Evolutionary conservation across 2,797 vertebrate species (phyloP).

Genomic region (Smutsia gigantea): DNA sequence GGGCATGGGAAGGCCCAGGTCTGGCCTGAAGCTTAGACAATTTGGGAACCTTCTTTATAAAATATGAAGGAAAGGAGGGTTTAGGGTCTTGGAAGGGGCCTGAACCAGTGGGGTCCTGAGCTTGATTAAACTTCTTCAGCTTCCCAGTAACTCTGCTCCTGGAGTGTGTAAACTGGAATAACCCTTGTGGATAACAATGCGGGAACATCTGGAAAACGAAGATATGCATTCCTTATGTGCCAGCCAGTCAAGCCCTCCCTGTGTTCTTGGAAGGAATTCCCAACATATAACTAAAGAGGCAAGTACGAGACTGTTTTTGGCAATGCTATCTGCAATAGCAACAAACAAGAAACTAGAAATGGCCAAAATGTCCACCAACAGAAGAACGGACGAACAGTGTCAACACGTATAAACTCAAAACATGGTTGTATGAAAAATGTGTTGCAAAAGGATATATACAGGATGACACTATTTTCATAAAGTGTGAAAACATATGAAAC

Average conservation of each 20-base stretch:
- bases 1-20: neutral
- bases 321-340: neutral
- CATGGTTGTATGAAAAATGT: neutral
- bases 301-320: neutral
- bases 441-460: neutral
- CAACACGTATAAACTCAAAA: neutral
- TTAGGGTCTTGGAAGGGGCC: neutral
- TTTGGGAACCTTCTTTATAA: neutral
- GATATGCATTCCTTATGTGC: neutral
- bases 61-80: neutral
- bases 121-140: neutral
- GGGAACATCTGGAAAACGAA: neutral
- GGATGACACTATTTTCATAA: neutral
- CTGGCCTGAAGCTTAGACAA: neutral
- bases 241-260: neutral
- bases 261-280: neutral
- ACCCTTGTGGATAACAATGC: neutral
- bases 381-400: neutral
- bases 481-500: neutral
- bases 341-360: neutral
- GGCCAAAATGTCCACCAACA: neutral
- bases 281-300: neutral
- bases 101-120: neutral
- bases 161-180: neutral
- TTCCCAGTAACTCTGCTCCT: neutral